Percentiles rank a stretch among this genome's conserved stretches.
These are phyloP conservation scores for Arothron firmamentum DNA, from an alignment of 2,113 vertebrate genomes.

Conservation along the genomic window DNA sequence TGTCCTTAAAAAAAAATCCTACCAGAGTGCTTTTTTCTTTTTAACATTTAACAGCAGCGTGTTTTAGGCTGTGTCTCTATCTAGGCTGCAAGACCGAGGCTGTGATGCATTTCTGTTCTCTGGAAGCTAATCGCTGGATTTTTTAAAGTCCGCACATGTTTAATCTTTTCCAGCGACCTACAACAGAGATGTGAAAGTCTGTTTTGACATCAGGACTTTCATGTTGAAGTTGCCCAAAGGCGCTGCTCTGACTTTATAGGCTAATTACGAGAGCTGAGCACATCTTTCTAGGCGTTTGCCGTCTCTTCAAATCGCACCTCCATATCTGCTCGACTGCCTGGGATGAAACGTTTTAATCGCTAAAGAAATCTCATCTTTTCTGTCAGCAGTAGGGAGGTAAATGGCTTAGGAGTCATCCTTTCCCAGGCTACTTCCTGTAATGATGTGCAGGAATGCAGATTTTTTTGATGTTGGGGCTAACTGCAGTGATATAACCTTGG, in stretches of 20 bases:
- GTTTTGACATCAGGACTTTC: not conserved
- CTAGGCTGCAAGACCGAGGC: not conserved
- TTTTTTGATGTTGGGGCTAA: not conserved
- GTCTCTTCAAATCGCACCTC: not conserved
- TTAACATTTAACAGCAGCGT: too few relatives aligned
- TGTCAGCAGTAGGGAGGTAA: slow-evolving; percentile 4
- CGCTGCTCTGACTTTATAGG: too few relatives aligned
- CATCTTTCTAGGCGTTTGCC: not conserved
- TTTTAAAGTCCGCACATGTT: slow-evolving; percentile 7
- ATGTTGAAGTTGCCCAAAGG: too few relatives aligned
- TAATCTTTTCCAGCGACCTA: slow-evolving; percentile 5
- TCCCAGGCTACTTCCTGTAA: not conserved
- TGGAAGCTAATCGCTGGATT: slow-evolving; percentile 28
- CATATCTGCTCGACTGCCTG: not conserved
- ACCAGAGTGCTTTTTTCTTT: not conserved
- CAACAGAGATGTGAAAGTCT: not conserved
- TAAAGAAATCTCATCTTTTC: slow-evolving; percentile 6
- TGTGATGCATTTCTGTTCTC: slow-evolving; percentile 1
- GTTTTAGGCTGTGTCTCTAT: not conserved
- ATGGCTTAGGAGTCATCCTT: slow-evolving; percentile 9
- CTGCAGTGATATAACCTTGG: not conserved
- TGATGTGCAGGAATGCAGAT: slow-evolving; percentile 21
- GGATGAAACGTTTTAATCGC: slow-evolving; percentile 4
- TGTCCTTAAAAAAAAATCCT: not conserved
- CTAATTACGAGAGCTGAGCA: not conserved